These are phyloP conservation scores for Gymnoscopelus microlampas DNA, from an alignment of 2,797 vertebrate genomes.

Conservation along the genomic window DNA sequence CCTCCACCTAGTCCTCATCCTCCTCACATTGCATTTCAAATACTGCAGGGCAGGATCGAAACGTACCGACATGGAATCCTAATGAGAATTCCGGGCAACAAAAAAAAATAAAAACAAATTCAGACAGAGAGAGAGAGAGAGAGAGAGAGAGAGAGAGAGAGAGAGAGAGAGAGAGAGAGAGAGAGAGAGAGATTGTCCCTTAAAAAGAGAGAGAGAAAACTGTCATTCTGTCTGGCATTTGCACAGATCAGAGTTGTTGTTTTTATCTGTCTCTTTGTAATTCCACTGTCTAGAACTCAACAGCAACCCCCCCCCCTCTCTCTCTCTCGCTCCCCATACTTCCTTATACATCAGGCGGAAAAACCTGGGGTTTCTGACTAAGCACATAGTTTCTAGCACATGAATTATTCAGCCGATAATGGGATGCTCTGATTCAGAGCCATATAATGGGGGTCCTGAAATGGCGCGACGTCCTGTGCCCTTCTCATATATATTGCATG, in stretches of 20 bases:
- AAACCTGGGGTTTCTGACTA: constrained; percentile 50
- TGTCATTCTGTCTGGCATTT: constrained; percentile 41
- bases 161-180: not conserved
- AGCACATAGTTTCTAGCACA: constrained; percentile 67
- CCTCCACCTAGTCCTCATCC: not conserved
- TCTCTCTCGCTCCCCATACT: constrained; percentile 24
- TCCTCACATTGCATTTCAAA: constrained; percentile 55
- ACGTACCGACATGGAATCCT: constrained; percentile 31
- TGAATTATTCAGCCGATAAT: constrained; percentile 73
- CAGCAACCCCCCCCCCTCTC: not conserved
- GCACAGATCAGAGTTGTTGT: constrained; percentile 50
- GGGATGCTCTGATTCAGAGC: constrained; percentile 71
- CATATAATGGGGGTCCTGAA: constrained; percentile 76
- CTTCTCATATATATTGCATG: constrained; percentile 74
- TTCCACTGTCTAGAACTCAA: too few relatives aligned
- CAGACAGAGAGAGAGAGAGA: too few relatives aligned
- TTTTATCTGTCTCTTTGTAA: constrained; percentile 22
- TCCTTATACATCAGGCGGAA: constrained; percentile 33
- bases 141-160: too few relatives aligned
- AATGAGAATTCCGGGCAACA: constrained; percentile 29
- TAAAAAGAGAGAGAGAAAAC: not conserved
- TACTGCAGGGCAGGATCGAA: constrained; percentile 28
- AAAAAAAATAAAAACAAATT: not conserved
- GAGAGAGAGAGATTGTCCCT: constrained; percentile 27
- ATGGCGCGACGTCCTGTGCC: constrained; percentile 45